Conservation (phyloP, 2,797 vertebrate genomes). For the Rhinichthys osculus region DNA sequence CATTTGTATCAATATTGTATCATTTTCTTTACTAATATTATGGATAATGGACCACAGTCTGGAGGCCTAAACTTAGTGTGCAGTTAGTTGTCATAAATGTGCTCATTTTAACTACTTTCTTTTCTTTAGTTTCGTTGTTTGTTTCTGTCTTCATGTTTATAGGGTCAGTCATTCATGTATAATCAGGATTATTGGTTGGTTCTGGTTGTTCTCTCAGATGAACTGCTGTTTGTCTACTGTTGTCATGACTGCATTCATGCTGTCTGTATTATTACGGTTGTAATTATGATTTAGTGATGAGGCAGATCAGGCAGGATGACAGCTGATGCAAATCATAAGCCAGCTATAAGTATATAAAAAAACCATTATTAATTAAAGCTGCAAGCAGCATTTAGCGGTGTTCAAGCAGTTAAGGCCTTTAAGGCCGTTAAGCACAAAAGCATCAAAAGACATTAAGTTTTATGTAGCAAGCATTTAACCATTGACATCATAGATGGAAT, state of each 20-base stretch:
- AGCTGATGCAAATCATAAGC: background rate
- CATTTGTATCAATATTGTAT: background rate
- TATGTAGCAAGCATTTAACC: too few relatives aligned
- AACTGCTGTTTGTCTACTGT: background rate
- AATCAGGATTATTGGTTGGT: conserved; percentile 18
- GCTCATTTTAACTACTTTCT: background rate
- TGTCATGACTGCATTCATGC: background rate
- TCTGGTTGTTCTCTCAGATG: background rate
- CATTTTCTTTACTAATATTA: background rate
- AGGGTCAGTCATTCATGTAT: background rate
- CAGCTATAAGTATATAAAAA: background rate
- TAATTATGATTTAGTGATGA: background rate
- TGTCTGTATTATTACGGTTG: background rate
- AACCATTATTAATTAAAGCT: too few relatives aligned
- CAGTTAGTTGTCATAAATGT: background rate
- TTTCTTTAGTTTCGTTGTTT: background rate
- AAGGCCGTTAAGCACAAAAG: too few relatives aligned
- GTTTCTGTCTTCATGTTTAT: background rate
- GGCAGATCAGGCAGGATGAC: background rate
- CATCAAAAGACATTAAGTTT: too few relatives aligned
- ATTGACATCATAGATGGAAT: too few relatives aligned
- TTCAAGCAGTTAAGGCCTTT: too few relatives aligned
- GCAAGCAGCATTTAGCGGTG: too few relatives aligned
- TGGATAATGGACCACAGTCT: background rate
- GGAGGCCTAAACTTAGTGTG: background rate